These are phyloP conservation scores for Chymomyza caudatula DNA, from an alignment of 2,888 invertebrate species.

Conservation along the genomic window DNA sequence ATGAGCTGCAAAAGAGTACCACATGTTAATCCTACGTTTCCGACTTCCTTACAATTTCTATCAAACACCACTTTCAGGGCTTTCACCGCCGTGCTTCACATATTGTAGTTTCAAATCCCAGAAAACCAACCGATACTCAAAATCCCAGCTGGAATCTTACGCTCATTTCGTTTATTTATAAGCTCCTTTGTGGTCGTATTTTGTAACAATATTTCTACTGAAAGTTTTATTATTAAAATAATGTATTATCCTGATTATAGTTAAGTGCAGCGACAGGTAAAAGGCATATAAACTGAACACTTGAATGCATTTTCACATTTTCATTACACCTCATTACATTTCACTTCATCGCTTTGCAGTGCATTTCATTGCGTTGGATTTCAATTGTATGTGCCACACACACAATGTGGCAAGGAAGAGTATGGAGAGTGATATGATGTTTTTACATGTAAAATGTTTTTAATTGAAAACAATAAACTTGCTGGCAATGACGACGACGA, in stretches of 20 bases:
- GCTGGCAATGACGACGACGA: slow-evolving; percentile 31
- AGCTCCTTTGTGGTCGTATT: not conserved
- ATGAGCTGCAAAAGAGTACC: too few relatives aligned
- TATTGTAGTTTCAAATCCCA: too few relatives aligned
- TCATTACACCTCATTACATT: slow-evolving; percentile 71
- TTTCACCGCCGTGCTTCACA: too few relatives aligned
- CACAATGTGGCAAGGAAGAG: slow-evolving; percentile 19
- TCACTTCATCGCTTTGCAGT: slow-evolving; percentile 54
- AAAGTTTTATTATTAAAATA: not conserved
- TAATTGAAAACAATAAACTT: slow-evolving; percentile 72
- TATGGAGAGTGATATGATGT: slow-evolving; percentile 37
- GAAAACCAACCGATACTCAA: not conserved
- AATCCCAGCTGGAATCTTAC: not conserved
- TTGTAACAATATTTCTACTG: not conserved
- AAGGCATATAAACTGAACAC: slow-evolving; percentile 39
- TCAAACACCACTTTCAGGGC: too few relatives aligned
- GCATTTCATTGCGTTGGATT: slow-evolving; percentile 52
- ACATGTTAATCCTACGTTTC: too few relatives aligned
- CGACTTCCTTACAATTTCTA: too few relatives aligned
- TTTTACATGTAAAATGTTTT: slow-evolving; percentile 67
- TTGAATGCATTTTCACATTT: slow-evolving; percentile 70
- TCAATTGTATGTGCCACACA: slow-evolving; percentile 51
- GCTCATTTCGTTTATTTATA: not conserved
- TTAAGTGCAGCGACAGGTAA: slow-evolving; percentile 51
- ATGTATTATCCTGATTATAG: slow-evolving; percentile 50